Percentiles rank a stretch among this genome's conserved stretches.
phyloP scores from a whole-genome alignment of 2,113 vertebrate genomes.

The Sebastes fasciatus region DNA sequence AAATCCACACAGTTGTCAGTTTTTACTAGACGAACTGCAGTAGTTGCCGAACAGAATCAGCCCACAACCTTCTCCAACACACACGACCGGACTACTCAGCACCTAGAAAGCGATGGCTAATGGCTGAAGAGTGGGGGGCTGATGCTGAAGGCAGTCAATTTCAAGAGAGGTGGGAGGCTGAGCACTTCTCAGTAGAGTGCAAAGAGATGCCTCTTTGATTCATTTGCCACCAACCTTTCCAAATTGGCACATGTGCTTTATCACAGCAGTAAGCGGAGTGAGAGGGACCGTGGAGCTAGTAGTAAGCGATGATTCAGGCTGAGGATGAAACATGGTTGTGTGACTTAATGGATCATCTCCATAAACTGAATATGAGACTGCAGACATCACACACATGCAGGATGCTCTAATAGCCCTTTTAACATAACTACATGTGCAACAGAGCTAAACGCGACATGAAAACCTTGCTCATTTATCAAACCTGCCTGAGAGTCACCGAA shows the following conservation, averaged over 20 bases:
- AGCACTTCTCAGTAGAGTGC: conserved; percentile 38
- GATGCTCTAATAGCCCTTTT: conserved; percentile 23
- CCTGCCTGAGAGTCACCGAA: conserved; percentile 22
- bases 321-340: conserved; percentile 25
- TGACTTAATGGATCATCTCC: conserved; percentile 15
- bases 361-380: conserved; percentile 5
- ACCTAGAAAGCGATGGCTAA: conserved; percentile 37
- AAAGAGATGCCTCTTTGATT: conserved; percentile 55
- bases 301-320: conserved; percentile 23
- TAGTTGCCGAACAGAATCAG: conserved; percentile 1
- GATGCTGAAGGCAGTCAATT: conserved; percentile 41
- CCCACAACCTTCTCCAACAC: background rate
- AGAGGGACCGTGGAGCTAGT: conserved; percentile 18
- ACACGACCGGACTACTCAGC: conserved; percentile 3
- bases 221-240: conserved; percentile 46
- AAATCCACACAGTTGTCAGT: background rate
- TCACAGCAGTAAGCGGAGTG: conserved; percentile 27
- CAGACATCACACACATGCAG: conserved; percentile 7
- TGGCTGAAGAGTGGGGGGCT: conserved; percentile 36
- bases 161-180: conserved; percentile 38
- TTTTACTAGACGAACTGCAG: background rate
- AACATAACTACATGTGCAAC: conserved; percentile 24
- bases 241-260: conserved; percentile 35
- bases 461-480: conserved; percentile 16
- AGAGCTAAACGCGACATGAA: conserved; percentile 12